Evolutionary conservation across 2,797 vertebrate genomes (phyloP).

Genomic region (Myoxocephalus aenaeus): DNA sequence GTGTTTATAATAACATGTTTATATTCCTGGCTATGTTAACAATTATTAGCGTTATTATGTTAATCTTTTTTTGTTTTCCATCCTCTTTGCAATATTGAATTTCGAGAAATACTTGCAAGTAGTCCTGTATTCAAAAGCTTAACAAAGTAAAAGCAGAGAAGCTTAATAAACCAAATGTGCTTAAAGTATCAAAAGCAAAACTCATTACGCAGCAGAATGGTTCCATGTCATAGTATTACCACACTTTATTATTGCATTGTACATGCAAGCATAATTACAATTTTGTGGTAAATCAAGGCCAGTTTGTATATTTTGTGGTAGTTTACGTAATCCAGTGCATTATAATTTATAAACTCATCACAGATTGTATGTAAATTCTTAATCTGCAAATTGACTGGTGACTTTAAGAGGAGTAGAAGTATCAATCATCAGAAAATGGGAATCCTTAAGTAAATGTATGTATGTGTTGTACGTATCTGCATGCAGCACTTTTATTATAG

Average conservation of each 20-base stretch:
- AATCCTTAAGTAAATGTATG: neutral
- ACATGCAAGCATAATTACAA: neutral
- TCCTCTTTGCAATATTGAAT: neutral
- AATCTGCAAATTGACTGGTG: neutral
- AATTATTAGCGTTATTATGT: neutral
- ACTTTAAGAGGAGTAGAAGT: neutral
- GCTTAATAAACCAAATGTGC: neutral
- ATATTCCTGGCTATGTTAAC: neutral
- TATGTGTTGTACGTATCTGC: neutral
- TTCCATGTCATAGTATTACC: neutral
- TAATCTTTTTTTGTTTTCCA: neutral
- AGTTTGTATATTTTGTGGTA: rapidly evolving
- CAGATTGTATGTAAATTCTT: neutral
- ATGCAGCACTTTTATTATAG: neutral
- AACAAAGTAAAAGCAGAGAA: neutral
- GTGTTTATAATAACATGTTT: neutral
- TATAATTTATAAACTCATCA: neutral
- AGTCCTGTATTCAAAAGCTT: too few species aligned
- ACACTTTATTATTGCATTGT: neutral
- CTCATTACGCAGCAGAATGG: neutral
- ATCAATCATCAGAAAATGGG: neutral
- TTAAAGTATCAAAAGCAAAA: neutral
- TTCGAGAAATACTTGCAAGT: neutral
- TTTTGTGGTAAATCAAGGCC: rapidly evolving
- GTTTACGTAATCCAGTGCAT: neutral